A percentile compares a stretch with the other conserved stretches of the same genome.
Conservation (phyloP, 2,113 vertebrate species). For the Hemiscyllium ocellatum region DNA sequence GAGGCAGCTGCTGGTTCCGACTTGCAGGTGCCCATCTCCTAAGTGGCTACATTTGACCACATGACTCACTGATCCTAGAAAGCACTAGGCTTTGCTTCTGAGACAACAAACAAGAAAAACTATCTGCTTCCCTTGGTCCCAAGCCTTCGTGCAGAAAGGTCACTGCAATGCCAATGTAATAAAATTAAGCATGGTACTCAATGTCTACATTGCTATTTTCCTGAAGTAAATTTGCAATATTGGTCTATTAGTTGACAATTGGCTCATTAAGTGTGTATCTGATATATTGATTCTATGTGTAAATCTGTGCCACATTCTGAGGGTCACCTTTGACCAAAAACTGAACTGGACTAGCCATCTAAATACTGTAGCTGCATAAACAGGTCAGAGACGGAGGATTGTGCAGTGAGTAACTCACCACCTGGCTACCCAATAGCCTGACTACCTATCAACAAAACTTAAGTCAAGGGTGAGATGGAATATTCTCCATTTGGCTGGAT, state of each 20-base stretch:
- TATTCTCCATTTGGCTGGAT: not conserved
- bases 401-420: too few relatives aligned
- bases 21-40: not conserved
- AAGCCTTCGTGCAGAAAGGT: not conserved
- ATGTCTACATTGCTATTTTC: not conserved
- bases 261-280: not conserved
- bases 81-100: not conserved
- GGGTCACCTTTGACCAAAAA: too few relatives aligned
- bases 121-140: not conserved
- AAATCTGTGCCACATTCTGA: too few relatives aligned
- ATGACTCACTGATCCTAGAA: not conserved
- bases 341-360: too few relatives aligned
- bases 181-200: not conserved
- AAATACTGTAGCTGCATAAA: too few relatives aligned
- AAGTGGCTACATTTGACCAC: not conserved
- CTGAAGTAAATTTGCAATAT: not conserved
- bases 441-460: not conserved
- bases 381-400: too few relatives aligned
- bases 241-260: not conserved
- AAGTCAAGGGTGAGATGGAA: not conserved
- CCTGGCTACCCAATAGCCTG: too few relatives aligned
- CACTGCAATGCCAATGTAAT: not conserved
- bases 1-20: not conserved
- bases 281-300: not conserved
- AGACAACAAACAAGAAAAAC: not conserved